Evolutionary conservation across 2,797 vertebrate genomes (phyloP), one percentile per base, ranked within the genome.

Genomic region (Centropyge bicolor): DNA sequence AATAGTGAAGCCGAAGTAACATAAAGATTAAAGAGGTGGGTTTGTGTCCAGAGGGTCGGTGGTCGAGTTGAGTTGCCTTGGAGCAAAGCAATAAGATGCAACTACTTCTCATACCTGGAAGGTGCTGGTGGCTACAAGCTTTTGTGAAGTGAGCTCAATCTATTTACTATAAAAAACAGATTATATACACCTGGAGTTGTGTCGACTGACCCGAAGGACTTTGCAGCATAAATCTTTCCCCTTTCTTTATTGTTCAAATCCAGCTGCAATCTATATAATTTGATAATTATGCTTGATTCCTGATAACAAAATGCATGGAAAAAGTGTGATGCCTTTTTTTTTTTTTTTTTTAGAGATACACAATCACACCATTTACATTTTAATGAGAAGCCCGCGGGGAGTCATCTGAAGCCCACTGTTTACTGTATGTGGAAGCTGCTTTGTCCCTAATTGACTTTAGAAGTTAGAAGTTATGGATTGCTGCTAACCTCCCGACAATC

Each of bases 321-420:
- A 69, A 66, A 45, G 75, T 19, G 62, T 0, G 22, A 22, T 16
- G 46, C 14, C 57, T 40, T 56, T 38, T 36, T 65, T 43, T 76
- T 75, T 49, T 40, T 56, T 38, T 36, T 65, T 43, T 76, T 75
- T 49, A 49, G 78, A 80, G 69, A 81, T 64, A 71, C 71, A 81
- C 88, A 86, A 81, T 84, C 80, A 55, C 66, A 61, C 60, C 36
- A 27, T 91, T 84, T 82, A 78, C 81, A 86, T 90, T 84, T 78
- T 87, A 84, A 89, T 87, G 66, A 78, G 84, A 49, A 31, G 81
- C 66, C 76, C 59, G 71, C 36, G 31, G 83, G 72, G 70, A 72
- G 62, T 66, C 45, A 72, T 83, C 66, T 51, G 9, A 14, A 41
- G 72, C 27, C 36, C 24, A 36, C 24, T 56, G 54, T 14, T 1